Base-by-base conservation (phyloP, 2,888 invertebrate species). In the Iselma pallidipennis region DNA sequence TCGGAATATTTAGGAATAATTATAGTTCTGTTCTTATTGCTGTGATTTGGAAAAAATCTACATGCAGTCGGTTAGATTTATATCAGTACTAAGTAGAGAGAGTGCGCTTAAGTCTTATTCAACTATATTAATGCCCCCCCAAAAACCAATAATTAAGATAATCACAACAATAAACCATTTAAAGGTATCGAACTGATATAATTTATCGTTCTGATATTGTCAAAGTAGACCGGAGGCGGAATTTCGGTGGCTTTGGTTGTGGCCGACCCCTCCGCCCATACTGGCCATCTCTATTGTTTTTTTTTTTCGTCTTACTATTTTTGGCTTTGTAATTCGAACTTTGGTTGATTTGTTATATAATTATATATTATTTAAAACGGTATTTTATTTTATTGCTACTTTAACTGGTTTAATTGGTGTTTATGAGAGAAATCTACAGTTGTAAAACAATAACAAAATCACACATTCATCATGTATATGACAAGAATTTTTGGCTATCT, bases 91-190 rank as follows among this genome's bases (percentile, higher is more conserved):
- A 72, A 70, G 65, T 72, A 72, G 62, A 70, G 62, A 70, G 68
- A 62, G 65, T 65, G 66, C 65, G 51, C 63, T 53, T 25, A 54
- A 57, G 55, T 55, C 49, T 51, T 55, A 59, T 59, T 52, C 71
- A 75, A 76, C 75, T 77, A 78, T 78, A 76, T 76, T 78, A 78
- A 78, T 78, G 75, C 73, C 70, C 66, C 68, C 66, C 63, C 74
- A 74, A 75, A 77, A 76, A 76, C 75, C 74, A 76, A 75, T 76
- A 78, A 79, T 79, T 80, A 79, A 79, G 79, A 79, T 79, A 79
- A 79, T 78, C 76, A 74, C 73, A 72, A 75, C 73, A 79, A 77
- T 76, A 76, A 76, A 76, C 74, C 74, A 74, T 76, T 76, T 75
- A 69, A 69, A 75, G 71, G 70, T 71, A 69, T 68, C 73, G 68